Evolutionary conservation across 2,113 vertebrate species (phyloP), one percentile per base, ranked within the genome.

Genomic region (Nothobranchius kuhntae): DNA sequence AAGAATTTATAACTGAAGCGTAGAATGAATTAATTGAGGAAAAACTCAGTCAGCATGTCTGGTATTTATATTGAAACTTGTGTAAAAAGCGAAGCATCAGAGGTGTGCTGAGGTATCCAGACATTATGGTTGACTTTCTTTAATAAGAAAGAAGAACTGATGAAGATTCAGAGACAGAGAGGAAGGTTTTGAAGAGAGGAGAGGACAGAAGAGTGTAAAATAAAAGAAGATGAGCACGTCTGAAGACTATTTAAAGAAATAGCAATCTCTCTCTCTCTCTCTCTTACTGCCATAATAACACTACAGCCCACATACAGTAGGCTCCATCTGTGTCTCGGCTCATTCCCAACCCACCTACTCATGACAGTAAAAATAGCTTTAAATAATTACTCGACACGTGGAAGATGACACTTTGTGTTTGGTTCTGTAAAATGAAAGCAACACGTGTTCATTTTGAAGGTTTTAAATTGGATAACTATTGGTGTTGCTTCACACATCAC

Each of bases 281-380:
- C 30, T 30, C 30, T 30, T 30, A 1, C 8, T 71, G 69, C n/a
- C 54, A 64, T 61, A 59, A 73, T 64, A 74, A 70, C 65, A 68
- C 71, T 9, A 65, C 80, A 71, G 73, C 78, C 75, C 83, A 80
- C 80, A 77, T 78, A 74, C 57, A 56, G 53, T 40, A 15, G 53
- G 17, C 71, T 73, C 78, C 75, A 68, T 77, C 83, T 77, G 75
- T 9, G 45, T n/a, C 6, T 52, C 30, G 40, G 24, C 40, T 71
- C n/a, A 71, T 56, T 55, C 44, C 59, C 45, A 60, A 44, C 17
- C 24, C 59, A 62, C 65, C 45, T 60, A 62, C 61, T 61, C 65
- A 75, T 53, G 40, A 21, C 44, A 62, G 21, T 9, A 38, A 26
- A 42, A 11, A 54, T 12, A 65, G 58, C 13, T 12, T 38, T 7